Conservation (phyloP, 1,140 invertebrate species). For the Chironomus tepperi region DNA sequence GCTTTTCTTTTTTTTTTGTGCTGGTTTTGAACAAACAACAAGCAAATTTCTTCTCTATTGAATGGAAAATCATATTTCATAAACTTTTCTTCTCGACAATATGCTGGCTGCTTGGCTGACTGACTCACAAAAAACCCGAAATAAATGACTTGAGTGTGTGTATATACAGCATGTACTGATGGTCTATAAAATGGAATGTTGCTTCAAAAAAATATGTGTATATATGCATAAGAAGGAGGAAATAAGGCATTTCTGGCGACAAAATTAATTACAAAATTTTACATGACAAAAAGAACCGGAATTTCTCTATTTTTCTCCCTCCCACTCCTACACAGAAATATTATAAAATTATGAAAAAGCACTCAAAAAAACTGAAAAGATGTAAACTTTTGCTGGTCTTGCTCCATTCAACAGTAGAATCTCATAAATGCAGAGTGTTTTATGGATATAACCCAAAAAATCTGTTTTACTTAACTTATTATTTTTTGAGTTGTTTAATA, state of each 20-base stretch:
- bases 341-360: neutral
- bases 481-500: too few species aligned
- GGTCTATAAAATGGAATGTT: too few species aligned
- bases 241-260: constrained; percentile 11
- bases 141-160: neutral
- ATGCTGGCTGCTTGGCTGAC: neutral
- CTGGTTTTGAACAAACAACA: constrained; percentile 1
- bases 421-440: too few species aligned
- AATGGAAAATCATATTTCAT: constrained; percentile 9
- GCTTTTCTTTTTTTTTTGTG: neutral
- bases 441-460: too few species aligned
- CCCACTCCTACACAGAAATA: neutral
- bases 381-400: neutral
- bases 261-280: constrained; percentile 15
- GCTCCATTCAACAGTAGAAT: neutral
- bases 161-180: neutral
- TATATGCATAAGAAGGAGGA: neutral
- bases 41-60: constrained; percentile 10
- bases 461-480: too few species aligned
- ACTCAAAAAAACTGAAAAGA: neutral
- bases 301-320: neutral
- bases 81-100: neutral
- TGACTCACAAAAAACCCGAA: neutral
- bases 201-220: too few species aligned
- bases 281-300: neutral